phyloP scores from a whole-genome alignment of 2,888 invertebrate genomes.

The Lasioglossum malachurum region DNA sequence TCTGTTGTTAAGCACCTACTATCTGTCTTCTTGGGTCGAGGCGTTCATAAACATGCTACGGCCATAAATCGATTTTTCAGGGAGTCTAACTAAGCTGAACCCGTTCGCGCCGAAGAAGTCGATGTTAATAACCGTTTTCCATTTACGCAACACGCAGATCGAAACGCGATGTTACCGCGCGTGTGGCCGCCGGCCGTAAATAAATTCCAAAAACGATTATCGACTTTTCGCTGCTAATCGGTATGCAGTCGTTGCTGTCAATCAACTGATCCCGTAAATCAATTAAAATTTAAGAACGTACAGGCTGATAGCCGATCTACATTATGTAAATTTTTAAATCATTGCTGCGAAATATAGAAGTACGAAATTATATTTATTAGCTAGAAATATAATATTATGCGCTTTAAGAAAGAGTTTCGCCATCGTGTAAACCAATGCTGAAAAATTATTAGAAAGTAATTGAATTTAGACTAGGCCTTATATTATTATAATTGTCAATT shows the following conservation, averaged over 20 bases:
- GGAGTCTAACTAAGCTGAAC: background rate
- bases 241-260: background rate
- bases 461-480: too few species aligned
- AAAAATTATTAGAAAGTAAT: too few species aligned
- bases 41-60: constrained; percentile 53
- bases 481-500: too few species aligned
- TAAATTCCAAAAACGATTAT: background rate
- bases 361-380: background rate
- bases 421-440: too few species aligned
- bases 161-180: constrained; percentile 10
- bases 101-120: constrained; percentile 4
- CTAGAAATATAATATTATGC: background rate
- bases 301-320: background rate
- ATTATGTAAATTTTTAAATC: too few species aligned
- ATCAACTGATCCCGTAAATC: constrained; percentile 5
- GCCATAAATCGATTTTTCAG: constrained; percentile 62
- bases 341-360: too few species aligned
- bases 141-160: constrained; percentile 29
- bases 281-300: background rate
- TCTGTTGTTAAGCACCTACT: constrained; percentile 50
- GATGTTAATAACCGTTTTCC: constrained; percentile 44
- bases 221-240: background rate
- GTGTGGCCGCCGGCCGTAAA: background rate
- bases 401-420: too few species aligned
- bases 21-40: constrained; percentile 39